A percentile compares a stretch with the other conserved stretches of the same genome.
These are phyloP conservation scores for Speoplatyrhinus poulsoni DNA, from an alignment of 2,113 vertebrate species.

Conservation along the genomic window DNA sequence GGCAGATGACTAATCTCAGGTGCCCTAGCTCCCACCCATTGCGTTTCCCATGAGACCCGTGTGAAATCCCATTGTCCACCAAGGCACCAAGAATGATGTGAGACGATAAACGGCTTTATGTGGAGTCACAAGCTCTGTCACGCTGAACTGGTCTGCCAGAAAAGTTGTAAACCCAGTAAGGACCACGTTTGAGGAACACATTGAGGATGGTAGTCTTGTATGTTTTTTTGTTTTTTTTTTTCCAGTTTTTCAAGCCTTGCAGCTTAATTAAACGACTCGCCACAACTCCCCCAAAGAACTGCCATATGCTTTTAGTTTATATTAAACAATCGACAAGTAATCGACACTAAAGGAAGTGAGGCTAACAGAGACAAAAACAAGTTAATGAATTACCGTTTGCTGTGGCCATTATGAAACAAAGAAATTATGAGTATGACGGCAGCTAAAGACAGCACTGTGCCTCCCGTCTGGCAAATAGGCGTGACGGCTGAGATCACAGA, in stretches of 20 bases:
- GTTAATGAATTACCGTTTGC: slow-evolving; percentile 27
- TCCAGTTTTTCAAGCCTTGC: neutral
- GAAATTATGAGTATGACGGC: slow-evolving; percentile 10
- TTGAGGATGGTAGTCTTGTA: slow-evolving; percentile 20
- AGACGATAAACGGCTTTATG: slow-evolving; percentile 50
- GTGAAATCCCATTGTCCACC: slow-evolving; percentile 50
- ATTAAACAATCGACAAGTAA: neutral
- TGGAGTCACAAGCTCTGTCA: slow-evolving; percentile 42
- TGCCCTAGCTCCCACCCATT: slow-evolving; percentile 49
- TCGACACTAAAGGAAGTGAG: slow-evolving; percentile 10
- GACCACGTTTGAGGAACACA: slow-evolving; percentile 34
- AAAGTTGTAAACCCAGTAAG: slow-evolving; percentile 59
- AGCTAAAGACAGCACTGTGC: slow-evolving; percentile 28
- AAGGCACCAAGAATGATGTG: slow-evolving; percentile 33
- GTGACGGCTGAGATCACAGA: slow-evolving; percentile 40
- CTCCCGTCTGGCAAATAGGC: slow-evolving; percentile 31
- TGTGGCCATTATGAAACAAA: slow-evolving; percentile 21
- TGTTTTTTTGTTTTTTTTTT: slow-evolving; percentile 33
- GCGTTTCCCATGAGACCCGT: slow-evolving; percentile 28
- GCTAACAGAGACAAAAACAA: slow-evolving; percentile 14
- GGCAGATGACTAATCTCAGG: slow-evolving; percentile 64
- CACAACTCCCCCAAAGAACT: slow-evolving; percentile 6
- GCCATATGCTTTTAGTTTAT: slow-evolving; percentile 14
- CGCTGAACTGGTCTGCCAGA: slow-evolving; percentile 43
- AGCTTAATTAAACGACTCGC: slow-evolving; percentile 44